Evolutionary conservation across 2,797 vertebrate species (phyloP), one percentile per base, ranked within the genome.

Genomic region (Gallinago stenura): DNA sequence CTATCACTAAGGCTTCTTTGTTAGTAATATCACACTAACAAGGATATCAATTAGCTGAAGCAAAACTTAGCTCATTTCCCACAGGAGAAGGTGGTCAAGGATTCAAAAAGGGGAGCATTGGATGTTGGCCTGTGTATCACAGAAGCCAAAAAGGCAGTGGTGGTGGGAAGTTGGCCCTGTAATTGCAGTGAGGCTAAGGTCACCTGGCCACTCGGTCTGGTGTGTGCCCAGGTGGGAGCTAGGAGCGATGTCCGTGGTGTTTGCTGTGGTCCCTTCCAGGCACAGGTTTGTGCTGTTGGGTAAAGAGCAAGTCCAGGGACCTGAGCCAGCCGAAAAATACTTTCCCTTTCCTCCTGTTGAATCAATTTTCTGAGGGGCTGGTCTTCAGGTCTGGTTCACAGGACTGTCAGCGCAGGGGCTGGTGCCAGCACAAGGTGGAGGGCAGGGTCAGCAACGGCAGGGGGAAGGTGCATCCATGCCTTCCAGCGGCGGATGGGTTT

Each of bases 211-310:
- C 20, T 61, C 0, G 0, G 12, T n/a, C 31, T 41, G 18, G 37
- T 24, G 33, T 37, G 3, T 61, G 33, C 39, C 33, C 21, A 37
- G 54, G 46, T 26, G 1, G 0, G 76, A 57, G 50, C 64, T 25
- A 21, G 53, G 28, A 50, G 77, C 30, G 14, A 41, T 41, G 41
- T 41, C 25, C 9, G 4, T 58, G 28, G 15, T 31, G 45, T 33
- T 53, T 0, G 0, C 48, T 0, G 0, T 5, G 20, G 9, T 41
- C 51, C 43, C 14, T 46, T 39, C 10, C 57, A 70, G 64, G 18
- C 57, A 9, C 0, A 3, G 20, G 17, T 77, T 57, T 86, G 50
- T 51, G 69, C 25, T 64, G 16, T 22, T 82, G 37, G n/a, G 30
- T 37, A 22, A 35, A 39, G 16, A 64, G 46, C 39, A 48, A 54